A percentile compares a stretch with the other conserved stretches of the same genome.
Evolutionary conservation across 2,888 invertebrate genomes (phyloP).

Genomic region (Aethes cnicana): DNA sequence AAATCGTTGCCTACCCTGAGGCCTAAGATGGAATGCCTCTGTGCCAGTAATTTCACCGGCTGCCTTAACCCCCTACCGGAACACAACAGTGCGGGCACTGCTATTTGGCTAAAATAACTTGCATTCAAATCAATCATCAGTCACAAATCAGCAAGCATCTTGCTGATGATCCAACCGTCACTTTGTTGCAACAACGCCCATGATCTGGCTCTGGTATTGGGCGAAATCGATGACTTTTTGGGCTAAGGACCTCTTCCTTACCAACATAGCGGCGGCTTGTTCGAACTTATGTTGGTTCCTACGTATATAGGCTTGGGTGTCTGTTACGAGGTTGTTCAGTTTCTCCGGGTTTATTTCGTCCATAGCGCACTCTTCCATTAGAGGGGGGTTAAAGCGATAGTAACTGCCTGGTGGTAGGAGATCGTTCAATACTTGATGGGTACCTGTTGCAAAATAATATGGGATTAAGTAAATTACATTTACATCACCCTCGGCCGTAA

Average conservation of each 20-base stretch:
- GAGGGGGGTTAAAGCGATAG: slow-evolving; percentile 93
- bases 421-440: slow-evolving; percentile 89
- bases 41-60: no score
- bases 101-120: background rate
- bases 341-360: slow-evolving; percentile 90
- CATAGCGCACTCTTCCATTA: slow-evolving; percentile 90
- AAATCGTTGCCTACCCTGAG: no score
- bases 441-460: slow-evolving; percentile 76
- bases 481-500: no score
- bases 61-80: no score
- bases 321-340: slow-evolving; percentile 86
- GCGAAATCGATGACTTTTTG: slow-evolving; percentile 52
- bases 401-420: slow-evolving; percentile 88
- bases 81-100: background rate
- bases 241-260: slow-evolving; percentile 45
- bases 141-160: slow-evolving; percentile 39
- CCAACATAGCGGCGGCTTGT: slow-evolving; percentile 77
- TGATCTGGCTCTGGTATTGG: slow-evolving; percentile 45
- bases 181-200: slow-evolving; percentile 50
- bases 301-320: slow-evolving; percentile 90
- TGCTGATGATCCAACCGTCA: slow-evolving; percentile 44
- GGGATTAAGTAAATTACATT: background rate
- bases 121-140: slow-evolving; percentile 1
- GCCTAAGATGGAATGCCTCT: no score
- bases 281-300: slow-evolving; percentile 90